Evolutionary conservation across 2,113 vertebrate species (phyloP), one percentile per base, ranked within the genome.

Genomic region (Castor canadensis): DNA sequence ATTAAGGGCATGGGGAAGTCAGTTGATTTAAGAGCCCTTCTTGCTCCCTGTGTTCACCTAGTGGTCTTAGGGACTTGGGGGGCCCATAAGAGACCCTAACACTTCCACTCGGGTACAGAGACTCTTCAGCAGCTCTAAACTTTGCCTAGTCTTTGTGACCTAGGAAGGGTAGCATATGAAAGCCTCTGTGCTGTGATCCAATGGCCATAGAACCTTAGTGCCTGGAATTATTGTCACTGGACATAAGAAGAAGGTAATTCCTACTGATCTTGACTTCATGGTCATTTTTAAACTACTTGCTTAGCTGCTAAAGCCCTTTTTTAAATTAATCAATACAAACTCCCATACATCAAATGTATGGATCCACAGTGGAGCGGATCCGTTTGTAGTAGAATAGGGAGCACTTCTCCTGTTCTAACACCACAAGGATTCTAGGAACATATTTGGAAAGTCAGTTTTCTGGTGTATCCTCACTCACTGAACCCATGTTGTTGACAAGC

Each of bases 61-160:
- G 35, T 85, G 69, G 26, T 64, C 54, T 90, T 79, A 10, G 73
- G 75, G 84, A 79, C 20, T 88, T 85, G 12, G 40, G n/a, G 87
- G 28, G 66, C 24, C 17, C 28, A 16, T 24, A 81, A 83, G 16
- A 12, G 2, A 0, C 26, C 22, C 43, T 6, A 5, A 87, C 26
- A 64, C 52, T 73, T 71, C 5, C 13, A 30, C 2, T 15, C 60
- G 52, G 16, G 28, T 20, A 9, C 1, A 38, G 20, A 72, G 40
- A 94, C 30, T 52, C 20, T 40, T 86, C 69, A 38, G 47, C 38
- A 56, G 13, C 26, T 86, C 60, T 72, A 47, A 49, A 24, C 43
- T 58, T 20, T 64, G 35, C 22, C 9, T 2, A 6, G 32, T 16
- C 40, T 30, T 40, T 82, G 30, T 71, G 62, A 83, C 17, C 26